phyloP scores from a whole-genome alignment of 1,140 invertebrate genomes.

The Episyrphus balteatus region DNA sequence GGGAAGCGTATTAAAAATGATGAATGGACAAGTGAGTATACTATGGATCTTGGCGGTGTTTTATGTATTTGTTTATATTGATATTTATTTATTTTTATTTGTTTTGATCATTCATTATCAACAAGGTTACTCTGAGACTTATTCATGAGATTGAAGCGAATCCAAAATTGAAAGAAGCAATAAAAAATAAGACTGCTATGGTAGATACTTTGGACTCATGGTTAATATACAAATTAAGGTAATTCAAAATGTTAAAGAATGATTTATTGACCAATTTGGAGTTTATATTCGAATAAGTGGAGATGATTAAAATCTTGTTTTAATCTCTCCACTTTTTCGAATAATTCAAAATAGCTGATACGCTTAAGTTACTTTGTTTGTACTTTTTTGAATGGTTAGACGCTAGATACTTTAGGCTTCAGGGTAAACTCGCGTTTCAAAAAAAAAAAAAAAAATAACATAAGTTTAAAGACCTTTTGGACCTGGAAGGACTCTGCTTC shows the following conservation, averaged over 20 bases:
- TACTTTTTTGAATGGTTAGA: too few relatives aligned
- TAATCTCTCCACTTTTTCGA: too few relatives aligned
- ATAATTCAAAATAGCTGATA: too few relatives aligned
- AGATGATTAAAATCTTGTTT: too few relatives aligned
- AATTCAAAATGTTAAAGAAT: neutral
- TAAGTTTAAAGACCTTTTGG: too few relatives aligned
- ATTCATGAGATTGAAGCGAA: conserved; percentile 68
- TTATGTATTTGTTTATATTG: neutral
- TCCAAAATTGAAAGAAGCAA: conserved; percentile 48
- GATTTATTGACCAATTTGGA: too few relatives aligned
- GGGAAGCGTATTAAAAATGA: conserved; percentile 64
- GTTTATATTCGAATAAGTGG: too few relatives aligned
- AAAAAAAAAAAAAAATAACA: too few relatives aligned
- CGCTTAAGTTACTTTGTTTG: too few relatives aligned
- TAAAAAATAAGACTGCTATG: conserved; percentile 50
- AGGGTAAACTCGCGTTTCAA: too few relatives aligned
- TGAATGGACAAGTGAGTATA: conserved; percentile 63
- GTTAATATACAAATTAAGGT: conserved; percentile 67
- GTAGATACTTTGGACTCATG: conserved; percentile 93
- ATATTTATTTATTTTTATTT: neutral
- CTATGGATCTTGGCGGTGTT: conserved; percentile 3
- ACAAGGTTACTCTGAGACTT: conserved; percentile 64
- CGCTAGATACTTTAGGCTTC: too few relatives aligned
- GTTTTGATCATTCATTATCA: neutral
- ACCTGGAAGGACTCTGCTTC: too few relatives aligned